Conservation (phyloP, 2,888 invertebrate species). For the Argyresthia goedartella region DNA sequence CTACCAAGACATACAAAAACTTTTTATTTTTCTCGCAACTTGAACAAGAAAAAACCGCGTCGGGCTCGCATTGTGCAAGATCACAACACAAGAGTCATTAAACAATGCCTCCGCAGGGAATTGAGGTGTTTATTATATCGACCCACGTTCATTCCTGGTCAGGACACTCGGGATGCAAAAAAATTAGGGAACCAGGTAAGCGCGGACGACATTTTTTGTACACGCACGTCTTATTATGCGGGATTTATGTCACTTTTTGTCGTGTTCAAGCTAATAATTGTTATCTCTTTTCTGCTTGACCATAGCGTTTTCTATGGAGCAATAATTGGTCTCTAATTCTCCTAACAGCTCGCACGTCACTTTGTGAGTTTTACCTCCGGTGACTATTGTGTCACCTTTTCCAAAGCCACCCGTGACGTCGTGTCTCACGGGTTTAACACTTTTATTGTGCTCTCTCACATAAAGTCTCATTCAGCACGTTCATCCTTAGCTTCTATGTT, state of each 20-base stretch:
- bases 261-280: conserved; percentile 65
- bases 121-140: conserved; percentile 69
- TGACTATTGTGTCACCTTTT: conserved; percentile 38
- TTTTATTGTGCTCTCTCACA: conserved; percentile 44
- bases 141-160: conserved; percentile 45
- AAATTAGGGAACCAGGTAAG: conserved; percentile 54
- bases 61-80: conserved; percentile 63
- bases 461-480: conserved; percentile 51
- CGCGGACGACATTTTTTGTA: conserved; percentile 49
- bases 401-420: conserved; percentile 60
- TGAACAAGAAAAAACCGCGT: conserved; percentile 42
- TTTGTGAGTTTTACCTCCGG: conserved; percentile 15
- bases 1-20: conserved; percentile 63
- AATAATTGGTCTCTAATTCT: conserved; percentile 68
- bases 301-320: conserved; percentile 51
- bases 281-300: conserved; percentile 65
- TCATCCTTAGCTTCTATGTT: neutral
- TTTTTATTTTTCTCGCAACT: conserved; percentile 53
- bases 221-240: conserved; percentile 58
- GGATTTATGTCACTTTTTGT: conserved; percentile 71
- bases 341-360: conserved; percentile 52
- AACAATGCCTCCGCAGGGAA: conserved; percentile 65
- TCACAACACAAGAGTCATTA: conserved; percentile 68
- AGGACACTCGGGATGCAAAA: conserved; percentile 33
- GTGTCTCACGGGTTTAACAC: conserved; percentile 49